phyloP scores from a whole-genome alignment of 2,888 invertebrate genomes.

The Ormyrus thymus region DNA sequence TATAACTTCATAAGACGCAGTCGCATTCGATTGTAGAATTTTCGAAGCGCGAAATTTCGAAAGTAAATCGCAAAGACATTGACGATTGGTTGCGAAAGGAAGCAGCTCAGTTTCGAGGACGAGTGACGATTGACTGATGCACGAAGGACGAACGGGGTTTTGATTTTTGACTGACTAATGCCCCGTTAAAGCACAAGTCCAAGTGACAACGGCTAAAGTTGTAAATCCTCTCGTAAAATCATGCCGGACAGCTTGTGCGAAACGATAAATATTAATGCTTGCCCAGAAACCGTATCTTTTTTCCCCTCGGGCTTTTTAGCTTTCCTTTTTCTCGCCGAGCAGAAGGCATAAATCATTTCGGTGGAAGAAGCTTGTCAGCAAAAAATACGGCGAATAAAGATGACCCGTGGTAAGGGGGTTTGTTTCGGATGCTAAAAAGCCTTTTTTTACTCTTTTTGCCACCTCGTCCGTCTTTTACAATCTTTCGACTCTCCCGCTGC shows the following conservation, averaged over 20 bases:
- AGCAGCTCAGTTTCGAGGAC: conserved; percentile 19
- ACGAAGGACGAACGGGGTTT: conserved; percentile 46
- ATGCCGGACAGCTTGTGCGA: conserved; percentile 67
- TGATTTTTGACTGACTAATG: conserved; percentile 49
- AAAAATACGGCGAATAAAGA: conserved; percentile 72
- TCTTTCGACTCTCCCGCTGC: conserved; percentile 46
- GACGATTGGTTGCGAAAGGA: conserved; percentile 22
- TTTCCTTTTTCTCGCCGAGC: conserved; percentile 59
- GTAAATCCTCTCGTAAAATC: conserved; percentile 72
- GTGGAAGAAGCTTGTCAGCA: conserved; percentile 73
- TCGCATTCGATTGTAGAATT: no score
- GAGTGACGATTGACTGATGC: conserved; percentile 49
- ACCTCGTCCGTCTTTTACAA: conserved; percentile 48
- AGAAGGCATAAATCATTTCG: conserved; percentile 69
- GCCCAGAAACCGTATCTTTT: conserved; percentile 66
- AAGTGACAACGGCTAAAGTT: conserved; percentile 66
- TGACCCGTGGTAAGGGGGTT: conserved; percentile 66
- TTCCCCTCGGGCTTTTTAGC: conserved; percentile 62
- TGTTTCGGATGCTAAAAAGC: conserved; percentile 69
- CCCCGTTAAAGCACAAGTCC: conserved; percentile 38
- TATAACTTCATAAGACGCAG: no score
- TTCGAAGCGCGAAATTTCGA: no score
- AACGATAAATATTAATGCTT: conserved; percentile 74
- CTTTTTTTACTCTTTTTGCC: conserved; percentile 50
- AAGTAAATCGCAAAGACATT: no score